These are phyloP conservation scores for Myotis yumanensis DNA, from an alignment of 2,113 vertebrate species.

Conservation along the genomic window DNA sequence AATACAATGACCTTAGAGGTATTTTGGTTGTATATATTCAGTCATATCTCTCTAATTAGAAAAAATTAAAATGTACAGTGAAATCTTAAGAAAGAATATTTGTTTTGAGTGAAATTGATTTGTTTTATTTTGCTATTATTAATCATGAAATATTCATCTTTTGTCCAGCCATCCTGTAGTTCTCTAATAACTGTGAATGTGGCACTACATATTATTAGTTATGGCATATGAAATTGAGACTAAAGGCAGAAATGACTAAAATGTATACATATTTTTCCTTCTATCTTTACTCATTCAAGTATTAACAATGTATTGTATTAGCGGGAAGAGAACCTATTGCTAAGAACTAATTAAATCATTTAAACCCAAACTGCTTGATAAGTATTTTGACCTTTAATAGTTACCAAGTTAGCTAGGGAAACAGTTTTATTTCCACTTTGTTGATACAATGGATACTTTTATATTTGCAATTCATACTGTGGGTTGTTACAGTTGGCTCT, in stretches of 20 bases:
- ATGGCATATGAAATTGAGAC: not conserved
- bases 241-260: not conserved
- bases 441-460: not conserved
- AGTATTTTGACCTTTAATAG: not conserved
- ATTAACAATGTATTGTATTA: not conserved
- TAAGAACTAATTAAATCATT: conserved; percentile 12
- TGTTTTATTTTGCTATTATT: conserved; percentile 20
- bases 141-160: not conserved
- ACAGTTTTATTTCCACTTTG: not conserved
- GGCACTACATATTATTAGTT: not conserved
- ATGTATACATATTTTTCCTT: not conserved
- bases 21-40: conserved; percentile 11
- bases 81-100: not conserved
- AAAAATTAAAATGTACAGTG: not conserved
- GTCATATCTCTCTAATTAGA: conserved; percentile 1
- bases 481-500: not conserved
- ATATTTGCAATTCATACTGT: not conserved
- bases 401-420: not conserved
- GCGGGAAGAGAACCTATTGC: not conserved
- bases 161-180: not conserved
- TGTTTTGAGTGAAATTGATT: conserved; percentile 29
- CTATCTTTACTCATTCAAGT: not conserved
- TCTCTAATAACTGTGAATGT: not conserved
- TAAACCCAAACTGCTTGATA: not conserved
- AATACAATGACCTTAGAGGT: not conserved